Evolutionary conservation across 2,113 vertebrate species (phyloP).

Genomic region (Pyrgilauda ruficollis): DNA sequence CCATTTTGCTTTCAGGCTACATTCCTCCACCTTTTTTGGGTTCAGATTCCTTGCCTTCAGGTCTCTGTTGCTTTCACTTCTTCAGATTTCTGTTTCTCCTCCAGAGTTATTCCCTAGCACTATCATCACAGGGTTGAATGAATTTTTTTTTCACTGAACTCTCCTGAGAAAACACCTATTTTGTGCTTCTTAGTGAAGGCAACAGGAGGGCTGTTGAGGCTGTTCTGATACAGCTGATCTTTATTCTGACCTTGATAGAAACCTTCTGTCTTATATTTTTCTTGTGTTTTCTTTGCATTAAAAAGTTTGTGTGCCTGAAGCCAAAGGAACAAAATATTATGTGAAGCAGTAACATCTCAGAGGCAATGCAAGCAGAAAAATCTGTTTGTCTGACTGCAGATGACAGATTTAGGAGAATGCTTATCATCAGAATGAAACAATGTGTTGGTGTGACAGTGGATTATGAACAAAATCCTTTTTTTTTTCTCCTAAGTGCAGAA

Average conservation of each 20-base stretch:
- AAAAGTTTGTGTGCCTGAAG: background rate
- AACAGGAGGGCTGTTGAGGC: background rate
- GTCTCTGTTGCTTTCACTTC: background rate
- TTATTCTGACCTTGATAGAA: conserved; percentile 13
- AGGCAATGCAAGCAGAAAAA: background rate
- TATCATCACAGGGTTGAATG: background rate
- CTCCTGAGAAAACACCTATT: background rate
- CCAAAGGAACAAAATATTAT: background rate
- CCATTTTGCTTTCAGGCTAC: background rate
- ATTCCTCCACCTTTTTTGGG: background rate
- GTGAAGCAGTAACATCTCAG: conserved; percentile 2
- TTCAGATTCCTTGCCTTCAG: background rate
- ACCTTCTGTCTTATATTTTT: background rate
- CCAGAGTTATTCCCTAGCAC: background rate
- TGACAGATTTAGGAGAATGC: conserved; percentile 7
- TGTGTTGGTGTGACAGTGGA: background rate
- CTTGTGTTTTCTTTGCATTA: background rate
- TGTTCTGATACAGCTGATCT: background rate
- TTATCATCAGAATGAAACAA: background rate
- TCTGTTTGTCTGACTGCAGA: conserved; percentile 29
- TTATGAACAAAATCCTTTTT: background rate
- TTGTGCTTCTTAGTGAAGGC: background rate
- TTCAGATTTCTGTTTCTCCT: background rate
- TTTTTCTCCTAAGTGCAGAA: background rate
- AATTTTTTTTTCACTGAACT: background rate